Evolutionary conservation across 2,113 vertebrate species (phyloP).

Genomic region (Ptilonorhynchus violaceus): DNA sequence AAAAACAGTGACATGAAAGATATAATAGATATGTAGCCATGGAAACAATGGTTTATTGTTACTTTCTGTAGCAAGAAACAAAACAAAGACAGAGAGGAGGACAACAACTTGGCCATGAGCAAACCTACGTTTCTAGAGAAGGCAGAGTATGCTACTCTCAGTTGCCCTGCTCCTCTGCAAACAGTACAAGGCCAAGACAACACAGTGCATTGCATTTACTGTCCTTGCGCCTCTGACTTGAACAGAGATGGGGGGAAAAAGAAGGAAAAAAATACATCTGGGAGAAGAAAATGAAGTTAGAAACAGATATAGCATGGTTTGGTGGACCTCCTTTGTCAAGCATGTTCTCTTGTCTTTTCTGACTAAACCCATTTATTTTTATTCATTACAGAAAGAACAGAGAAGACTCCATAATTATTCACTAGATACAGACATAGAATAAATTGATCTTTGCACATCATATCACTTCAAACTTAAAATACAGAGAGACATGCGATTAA

Average conservation of each 20-base stretch:
- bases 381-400: not conserved
- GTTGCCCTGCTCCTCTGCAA: not conserved
- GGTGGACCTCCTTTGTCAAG: not conserved
- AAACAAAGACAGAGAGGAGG: not conserved
- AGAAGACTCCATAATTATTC: not conserved
- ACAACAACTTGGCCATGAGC: not conserved
- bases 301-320: not conserved
- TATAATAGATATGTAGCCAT: not conserved
- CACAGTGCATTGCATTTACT: not conserved
- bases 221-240: not conserved
- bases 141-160: not conserved
- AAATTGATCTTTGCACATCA: slow-evolving; percentile 25
- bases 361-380: not conserved
- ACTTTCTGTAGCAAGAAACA: not conserved
- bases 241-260: not conserved
- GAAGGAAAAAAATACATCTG: not conserved
- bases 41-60: not conserved
- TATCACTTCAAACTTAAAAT: slow-evolving; percentile 26
- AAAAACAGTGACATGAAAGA: not conserved
- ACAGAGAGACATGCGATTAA: not conserved
- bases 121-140: not conserved
- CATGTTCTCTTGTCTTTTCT: not conserved
- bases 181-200: not conserved
- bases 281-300: not conserved
- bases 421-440: not conserved